These are phyloP conservation scores for Tragelaphus imberbis DNA, from an alignment of 2,113 vertebrate species.

Conservation along the genomic window DNA sequence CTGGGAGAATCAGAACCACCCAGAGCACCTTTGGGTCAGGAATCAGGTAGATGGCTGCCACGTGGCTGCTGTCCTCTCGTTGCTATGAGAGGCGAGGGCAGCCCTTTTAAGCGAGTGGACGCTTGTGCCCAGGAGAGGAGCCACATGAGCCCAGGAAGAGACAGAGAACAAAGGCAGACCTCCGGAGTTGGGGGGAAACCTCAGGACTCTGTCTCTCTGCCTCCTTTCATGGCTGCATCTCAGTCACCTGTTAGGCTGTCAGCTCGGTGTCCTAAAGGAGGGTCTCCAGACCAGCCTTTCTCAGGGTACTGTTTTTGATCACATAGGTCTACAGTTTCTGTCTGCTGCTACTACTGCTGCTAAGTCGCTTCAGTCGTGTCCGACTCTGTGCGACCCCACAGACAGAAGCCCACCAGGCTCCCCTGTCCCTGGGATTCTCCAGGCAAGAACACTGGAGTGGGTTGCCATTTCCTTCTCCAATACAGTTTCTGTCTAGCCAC, in stretches of 20 bases:
- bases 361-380: no score
- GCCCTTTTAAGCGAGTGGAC: background rate
- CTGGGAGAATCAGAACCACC: background rate
- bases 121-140: background rate
- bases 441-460: no score
- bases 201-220: background rate
- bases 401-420: no score
- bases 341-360: no score
- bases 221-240: background rate
- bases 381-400: no score
- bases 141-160: rapidly evolving
- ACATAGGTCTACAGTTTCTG: background rate
- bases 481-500: no score
- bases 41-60: rapidly evolving
- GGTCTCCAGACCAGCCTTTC: background rate
- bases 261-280: background rate
- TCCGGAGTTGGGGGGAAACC: background rate
- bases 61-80: rapidly evolving
- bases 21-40: no score
- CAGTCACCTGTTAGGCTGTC: no score
- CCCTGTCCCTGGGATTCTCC: no score
- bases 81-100: background rate
- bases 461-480: no score
- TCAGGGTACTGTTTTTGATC: background rate
- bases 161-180: background rate